Base-by-base conservation (phyloP, 2,113 vertebrate genomes). In the Odontophorus gujanensis region DNA sequence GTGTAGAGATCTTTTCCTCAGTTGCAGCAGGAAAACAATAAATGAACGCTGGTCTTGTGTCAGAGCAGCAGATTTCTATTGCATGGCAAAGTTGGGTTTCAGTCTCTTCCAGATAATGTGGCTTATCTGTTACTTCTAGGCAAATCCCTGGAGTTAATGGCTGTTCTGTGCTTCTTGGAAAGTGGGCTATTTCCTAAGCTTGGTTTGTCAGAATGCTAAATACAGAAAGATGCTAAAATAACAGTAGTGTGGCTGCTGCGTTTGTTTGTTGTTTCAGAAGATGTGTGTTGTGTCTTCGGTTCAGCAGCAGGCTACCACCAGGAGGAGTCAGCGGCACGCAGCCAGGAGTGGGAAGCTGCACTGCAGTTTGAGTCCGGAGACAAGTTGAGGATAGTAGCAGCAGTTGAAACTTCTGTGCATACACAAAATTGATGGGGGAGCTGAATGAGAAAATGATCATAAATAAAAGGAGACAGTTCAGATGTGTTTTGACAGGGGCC, bases 241-340 rank as follows among this genome's bases (percentile, higher is more conserved):
- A 11, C 32, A 67, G 8, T 47, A 22, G 42, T 43, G 19, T 53
- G 72, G 3, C 24, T 65, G 30, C 72, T 65, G 55, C 5, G 3
- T 66, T 83, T 80, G 50, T 74, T 6, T 30, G 2, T 67, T 47
- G 15, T 9, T 68, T 92, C 86, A 66, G 43, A 25, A 61, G 36
- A 34, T 83, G 28, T 32, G 76, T 66, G 16, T 86, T 81, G 75
- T 85, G 19, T 53, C 50, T 74, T 84, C 38, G 75, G 47, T 86
- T 90, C 17, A 6, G 7, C 18, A 10, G 26, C 92, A 79, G 47
- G 36, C 88, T 57, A n/a, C 90, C 90, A 86, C 73, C 80, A 94
- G 93, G 95, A 96, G 90, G 90, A 96, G 88, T 74, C 83, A 92
- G 77, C 47, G 14, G 32, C 71, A 94, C 86, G 47, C 36, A 62